These are phyloP conservation scores for Dryobota labecula DNA, from an alignment of 2,888 invertebrate genomes.

Conservation along the genomic window DNA sequence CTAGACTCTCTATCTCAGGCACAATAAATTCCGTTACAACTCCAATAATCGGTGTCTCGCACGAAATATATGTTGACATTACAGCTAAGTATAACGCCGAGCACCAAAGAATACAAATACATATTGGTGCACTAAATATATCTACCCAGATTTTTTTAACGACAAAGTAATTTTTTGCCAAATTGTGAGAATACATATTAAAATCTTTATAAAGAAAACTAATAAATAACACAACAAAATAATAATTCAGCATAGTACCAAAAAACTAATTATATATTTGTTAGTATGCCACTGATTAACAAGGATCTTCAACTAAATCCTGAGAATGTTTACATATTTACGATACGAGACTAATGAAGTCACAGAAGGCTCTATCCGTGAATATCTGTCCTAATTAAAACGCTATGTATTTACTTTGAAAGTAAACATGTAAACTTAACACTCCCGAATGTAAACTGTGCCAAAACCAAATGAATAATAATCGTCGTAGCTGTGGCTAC, in stretches of 20 bases:
- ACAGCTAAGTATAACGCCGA: constrained; percentile 5
- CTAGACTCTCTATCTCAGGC: not conserved
- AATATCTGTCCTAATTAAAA: constrained; percentile 42
- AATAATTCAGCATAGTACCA: not conserved
- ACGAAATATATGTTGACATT: constrained; percentile 39
- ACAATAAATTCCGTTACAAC: constrained; percentile 34
- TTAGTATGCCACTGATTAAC: not conserved
- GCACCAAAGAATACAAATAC: constrained; percentile 28
- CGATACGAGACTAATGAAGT: constrained; percentile 40
- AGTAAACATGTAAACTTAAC: constrained; percentile 33
- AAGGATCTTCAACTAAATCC: constrained; percentile 14
- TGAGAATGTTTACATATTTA: constrained; percentile 33
- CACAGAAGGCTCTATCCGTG: constrained; percentile 13
- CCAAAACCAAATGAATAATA: constrained; percentile 50
- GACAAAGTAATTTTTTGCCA: not conserved
- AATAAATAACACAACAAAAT: not conserved
- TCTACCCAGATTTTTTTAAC: not conserved
- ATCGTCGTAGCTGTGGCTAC: constrained; percentile 36
- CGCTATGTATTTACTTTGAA: constrained; percentile 13
- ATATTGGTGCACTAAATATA: not conserved
- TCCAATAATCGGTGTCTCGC: constrained; percentile 23
- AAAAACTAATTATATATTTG: not conserved
- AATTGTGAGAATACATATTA: not conserved
- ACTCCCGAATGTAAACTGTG: constrained; percentile 25
- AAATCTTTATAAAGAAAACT: not conserved